Conservation (phyloP, 2,888 invertebrate genomes). For the Entomobrya multifasciata region DNA sequence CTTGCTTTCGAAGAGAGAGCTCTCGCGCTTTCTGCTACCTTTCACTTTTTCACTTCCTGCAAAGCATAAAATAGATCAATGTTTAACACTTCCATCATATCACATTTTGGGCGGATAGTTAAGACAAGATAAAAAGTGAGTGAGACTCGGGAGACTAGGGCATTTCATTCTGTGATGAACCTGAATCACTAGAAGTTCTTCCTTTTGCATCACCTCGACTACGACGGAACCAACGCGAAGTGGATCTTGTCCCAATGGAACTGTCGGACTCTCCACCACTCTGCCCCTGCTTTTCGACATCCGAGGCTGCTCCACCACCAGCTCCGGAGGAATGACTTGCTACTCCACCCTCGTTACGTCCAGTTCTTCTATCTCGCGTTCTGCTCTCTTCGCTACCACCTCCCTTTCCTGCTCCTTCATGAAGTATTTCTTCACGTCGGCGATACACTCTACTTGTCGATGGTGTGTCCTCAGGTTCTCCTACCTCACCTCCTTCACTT, state of each 20-base stretch:
- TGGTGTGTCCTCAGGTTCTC: constrained; percentile 80
- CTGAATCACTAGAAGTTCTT: constrained; percentile 79
- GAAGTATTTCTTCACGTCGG: constrained; percentile 88
- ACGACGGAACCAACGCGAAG: constrained; percentile 78
- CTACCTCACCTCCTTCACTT: constrained; percentile 82
- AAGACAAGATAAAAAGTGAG: not conserved
- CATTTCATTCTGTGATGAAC: constrained; percentile 56
- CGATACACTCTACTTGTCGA: constrained; percentile 81
- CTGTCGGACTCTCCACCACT: constrained; percentile 71
- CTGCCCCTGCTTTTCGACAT: constrained; percentile 65
- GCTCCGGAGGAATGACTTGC: constrained; percentile 21
- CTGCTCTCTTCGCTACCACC: constrained; percentile 81
- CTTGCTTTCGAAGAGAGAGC: constrained; percentile 72
- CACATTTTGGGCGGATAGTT: too few species aligned
- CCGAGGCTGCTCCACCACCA: constrained; percentile 42
- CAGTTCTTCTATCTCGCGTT: constrained; percentile 18
- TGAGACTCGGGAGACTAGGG: not conserved
- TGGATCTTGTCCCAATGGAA: constrained; percentile 77
- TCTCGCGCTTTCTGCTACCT: constrained; percentile 68
- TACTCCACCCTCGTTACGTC: constrained; percentile 45
- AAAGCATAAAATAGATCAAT: not conserved
- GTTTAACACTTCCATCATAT: not conserved
- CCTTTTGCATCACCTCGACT: constrained; percentile 76
- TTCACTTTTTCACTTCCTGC: constrained; percentile 78
- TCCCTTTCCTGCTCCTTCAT: constrained; percentile 87